Conservation (phyloP, 1,140 invertebrate genomes). For the Orchestia grillus region DNA sequence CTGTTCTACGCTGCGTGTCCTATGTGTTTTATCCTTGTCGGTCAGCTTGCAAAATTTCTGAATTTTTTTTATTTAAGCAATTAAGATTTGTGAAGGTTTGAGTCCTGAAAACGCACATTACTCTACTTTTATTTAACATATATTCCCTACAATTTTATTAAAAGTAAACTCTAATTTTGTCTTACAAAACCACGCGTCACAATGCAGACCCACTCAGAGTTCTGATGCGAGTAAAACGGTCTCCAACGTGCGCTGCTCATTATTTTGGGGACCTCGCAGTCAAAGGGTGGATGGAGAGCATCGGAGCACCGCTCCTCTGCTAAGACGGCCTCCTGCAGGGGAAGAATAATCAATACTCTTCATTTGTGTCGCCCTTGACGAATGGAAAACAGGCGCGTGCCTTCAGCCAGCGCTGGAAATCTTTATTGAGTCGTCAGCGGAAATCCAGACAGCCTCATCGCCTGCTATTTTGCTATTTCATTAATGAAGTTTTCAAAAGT, state of each 20-base stretch:
- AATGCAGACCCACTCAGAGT: not conserved
- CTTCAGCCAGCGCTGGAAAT: not conserved
- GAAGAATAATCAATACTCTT: conserved; percentile 2
- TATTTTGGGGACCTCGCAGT: not conserved
- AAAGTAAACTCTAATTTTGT: not conserved
- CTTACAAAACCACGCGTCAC: not conserved
- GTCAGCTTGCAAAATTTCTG: not conserved
- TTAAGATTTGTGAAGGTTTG: not conserved
- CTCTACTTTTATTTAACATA: not conserved
- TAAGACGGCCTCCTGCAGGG: not conserved
- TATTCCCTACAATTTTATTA: not conserved
- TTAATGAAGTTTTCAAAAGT: not conserved
- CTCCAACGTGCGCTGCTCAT: not conserved
- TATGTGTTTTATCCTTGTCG: not conserved
- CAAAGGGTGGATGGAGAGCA: not conserved
- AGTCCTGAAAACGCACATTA: not conserved
- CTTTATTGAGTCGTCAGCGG: not conserved
- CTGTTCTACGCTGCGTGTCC: not conserved
- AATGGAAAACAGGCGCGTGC: not conserved
- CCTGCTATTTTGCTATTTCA: not conserved
- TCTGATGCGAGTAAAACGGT: not conserved
- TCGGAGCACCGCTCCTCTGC: not conserved
- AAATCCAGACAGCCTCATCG: not conserved
- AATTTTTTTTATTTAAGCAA: not conserved
- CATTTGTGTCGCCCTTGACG: conserved; percentile 5